Conservation (phyloP, 64 coral and sea anemone genomes). For the Porites australiensis region DNA sequence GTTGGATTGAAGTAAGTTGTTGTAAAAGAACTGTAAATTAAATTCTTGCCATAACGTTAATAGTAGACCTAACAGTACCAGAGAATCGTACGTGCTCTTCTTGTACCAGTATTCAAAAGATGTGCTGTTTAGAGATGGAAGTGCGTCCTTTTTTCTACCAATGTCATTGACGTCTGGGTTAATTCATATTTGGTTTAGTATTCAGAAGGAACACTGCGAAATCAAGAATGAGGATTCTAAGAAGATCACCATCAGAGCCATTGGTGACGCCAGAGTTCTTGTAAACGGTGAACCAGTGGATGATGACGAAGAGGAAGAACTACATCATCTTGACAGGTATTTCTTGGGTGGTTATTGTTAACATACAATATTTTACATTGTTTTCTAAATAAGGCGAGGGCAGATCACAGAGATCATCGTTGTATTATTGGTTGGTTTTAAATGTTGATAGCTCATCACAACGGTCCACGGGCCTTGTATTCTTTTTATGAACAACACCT, state of each 20-base stretch:
- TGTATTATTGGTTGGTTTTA: too few relatives aligned
- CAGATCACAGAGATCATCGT: too few relatives aligned
- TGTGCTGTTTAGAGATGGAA: not conserved
- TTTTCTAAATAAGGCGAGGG: too few relatives aligned
- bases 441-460: too few relatives aligned
- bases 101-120: too few relatives aligned
- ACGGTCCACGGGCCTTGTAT: too few relatives aligned
- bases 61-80: too few relatives aligned
- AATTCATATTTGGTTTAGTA: constrained; percentile 37
- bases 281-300: constrained; percentile 93
- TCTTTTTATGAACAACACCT: too few relatives aligned
- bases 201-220: constrained; percentile 87
- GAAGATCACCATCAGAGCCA: constrained; percentile 62
- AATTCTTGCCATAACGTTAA: not conserved
- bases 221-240: constrained; percentile 65
- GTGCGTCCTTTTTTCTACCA: not conserved
- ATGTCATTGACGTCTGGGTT: not conserved
- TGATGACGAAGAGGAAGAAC: constrained; percentile 79
- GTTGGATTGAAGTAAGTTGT: constrained; percentile 87
- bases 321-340: constrained; percentile 95
- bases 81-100: too few relatives aligned
- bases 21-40: not conserved
- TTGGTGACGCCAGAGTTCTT: constrained; percentile 85
- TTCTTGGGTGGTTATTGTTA: too few relatives aligned
- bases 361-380: too few relatives aligned